Conservation (phyloP, 2,113 vertebrate genomes). For the Scomber colias region DNA sequence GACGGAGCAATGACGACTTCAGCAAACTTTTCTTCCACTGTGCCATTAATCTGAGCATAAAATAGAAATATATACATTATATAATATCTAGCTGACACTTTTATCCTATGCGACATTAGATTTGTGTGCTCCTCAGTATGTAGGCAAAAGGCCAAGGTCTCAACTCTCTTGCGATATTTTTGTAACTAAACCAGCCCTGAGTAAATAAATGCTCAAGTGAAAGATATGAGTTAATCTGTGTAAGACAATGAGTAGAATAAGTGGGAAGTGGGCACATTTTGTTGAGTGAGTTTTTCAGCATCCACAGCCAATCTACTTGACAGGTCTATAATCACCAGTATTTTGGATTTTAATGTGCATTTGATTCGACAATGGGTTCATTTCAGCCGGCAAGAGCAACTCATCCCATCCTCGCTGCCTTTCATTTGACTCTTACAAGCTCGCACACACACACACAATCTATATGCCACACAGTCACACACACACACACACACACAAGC, state of each 20-base stretch:
- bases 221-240: conserved; percentile 43
- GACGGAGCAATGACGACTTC: conserved; percentile 2
- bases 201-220: conserved; percentile 13
- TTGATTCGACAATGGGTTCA: conserved; percentile 53
- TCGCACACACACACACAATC: background rate
- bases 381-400: conserved; percentile 39
- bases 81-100: background rate
- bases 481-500: conserved; percentile 5
- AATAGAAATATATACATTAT: too few species aligned
- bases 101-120: background rate
- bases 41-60: conserved; percentile 24
- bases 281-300: conserved; percentile 15
- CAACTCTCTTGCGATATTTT: background rate
- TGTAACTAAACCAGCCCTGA: background rate
- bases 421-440: conserved; percentile 58
- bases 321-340: conserved; percentile 43
- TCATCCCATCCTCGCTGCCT: conserved; percentile 58
- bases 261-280: conserved; percentile 17
- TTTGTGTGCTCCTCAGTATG: conserved; percentile 5
- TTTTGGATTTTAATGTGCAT: conserved; percentile 56
- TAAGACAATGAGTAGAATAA: conserved; percentile 22
- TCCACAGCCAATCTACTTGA: conserved; percentile 33
- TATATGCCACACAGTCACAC: background rate
- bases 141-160: conserved; percentile 22
- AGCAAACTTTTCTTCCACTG: conserved; percentile 19